Evolutionary conservation across 2,797 vertebrate genomes (phyloP).

Genomic region (Orientallactaga sibirica): DNA sequence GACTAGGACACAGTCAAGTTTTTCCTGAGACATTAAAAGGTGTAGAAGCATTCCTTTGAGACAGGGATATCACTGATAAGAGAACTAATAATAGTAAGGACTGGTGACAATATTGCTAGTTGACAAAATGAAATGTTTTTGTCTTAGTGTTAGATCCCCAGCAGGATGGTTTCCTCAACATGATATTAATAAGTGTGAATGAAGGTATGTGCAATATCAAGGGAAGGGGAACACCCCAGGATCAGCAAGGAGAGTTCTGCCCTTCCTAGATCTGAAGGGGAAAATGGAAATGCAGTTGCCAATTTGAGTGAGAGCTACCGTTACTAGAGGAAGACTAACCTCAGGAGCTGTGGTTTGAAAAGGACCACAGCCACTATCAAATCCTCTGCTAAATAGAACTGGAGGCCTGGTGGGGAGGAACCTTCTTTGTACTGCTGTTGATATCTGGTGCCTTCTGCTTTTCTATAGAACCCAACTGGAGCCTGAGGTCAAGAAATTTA

Average conservation of each 20-base stretch:
- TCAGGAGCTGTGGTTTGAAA: background rate
- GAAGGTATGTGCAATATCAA: background rate
- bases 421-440: background rate
- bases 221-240: background rate
- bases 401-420: background rate
- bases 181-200: background rate
- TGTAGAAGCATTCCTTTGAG: slow-evolving; percentile 19
- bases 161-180: slow-evolving; percentile 8
- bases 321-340: background rate
- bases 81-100: background rate
- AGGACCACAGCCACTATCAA: background rate
- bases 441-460: background rate
- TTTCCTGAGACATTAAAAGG: slow-evolving; percentile 10
- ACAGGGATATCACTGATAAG: background rate
- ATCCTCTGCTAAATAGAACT: background rate
- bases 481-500: background rate
- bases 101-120: background rate
- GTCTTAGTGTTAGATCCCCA: background rate
- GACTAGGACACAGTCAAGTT: background rate
- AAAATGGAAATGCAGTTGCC: background rate
- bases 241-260: background rate
- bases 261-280: background rate
- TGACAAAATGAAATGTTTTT: background rate
- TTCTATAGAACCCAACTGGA: background rate
- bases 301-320: background rate